These are phyloP conservation scores for Trachelus stipa DNA, from an alignment of 2,888 invertebrate genomes.

Conservation along the genomic window DNA sequence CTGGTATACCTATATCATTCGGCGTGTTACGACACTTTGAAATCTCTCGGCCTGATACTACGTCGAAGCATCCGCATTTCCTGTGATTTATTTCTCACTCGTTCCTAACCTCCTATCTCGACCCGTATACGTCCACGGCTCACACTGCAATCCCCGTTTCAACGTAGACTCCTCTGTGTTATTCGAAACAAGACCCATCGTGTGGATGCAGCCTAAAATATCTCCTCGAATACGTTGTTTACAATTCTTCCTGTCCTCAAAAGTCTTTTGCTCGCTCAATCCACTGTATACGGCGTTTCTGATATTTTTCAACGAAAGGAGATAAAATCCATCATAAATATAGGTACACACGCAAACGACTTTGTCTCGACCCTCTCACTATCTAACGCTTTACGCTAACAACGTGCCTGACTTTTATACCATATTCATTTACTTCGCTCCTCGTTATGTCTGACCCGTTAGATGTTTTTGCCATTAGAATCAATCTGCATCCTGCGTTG, in stretches of 20 bases:
- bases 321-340: neutral
- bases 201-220: neutral
- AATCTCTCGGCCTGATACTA: neutral
- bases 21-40: neutral
- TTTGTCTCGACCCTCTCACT: neutral
- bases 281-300: neutral
- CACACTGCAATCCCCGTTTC: neutral
- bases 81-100: slow-evolving; percentile 5
- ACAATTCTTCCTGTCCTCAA: neutral
- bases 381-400: neutral
- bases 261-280: neutral
- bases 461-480: neutral
- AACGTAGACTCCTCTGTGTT: neutral
- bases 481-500: neutral
- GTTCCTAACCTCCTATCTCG: neutral
- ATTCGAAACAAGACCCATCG: neutral
- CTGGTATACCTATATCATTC: neutral
- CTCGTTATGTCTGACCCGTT: neutral
- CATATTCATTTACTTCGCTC: neutral
- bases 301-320: neutral
- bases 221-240: neutral
- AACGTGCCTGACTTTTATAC: neutral
- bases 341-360: neutral
- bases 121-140: neutral
- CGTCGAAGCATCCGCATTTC: neutral